Evolutionary conservation across 2,888 invertebrate genomes (phyloP).

Genomic region (Nymphalis polychloros): DNA sequence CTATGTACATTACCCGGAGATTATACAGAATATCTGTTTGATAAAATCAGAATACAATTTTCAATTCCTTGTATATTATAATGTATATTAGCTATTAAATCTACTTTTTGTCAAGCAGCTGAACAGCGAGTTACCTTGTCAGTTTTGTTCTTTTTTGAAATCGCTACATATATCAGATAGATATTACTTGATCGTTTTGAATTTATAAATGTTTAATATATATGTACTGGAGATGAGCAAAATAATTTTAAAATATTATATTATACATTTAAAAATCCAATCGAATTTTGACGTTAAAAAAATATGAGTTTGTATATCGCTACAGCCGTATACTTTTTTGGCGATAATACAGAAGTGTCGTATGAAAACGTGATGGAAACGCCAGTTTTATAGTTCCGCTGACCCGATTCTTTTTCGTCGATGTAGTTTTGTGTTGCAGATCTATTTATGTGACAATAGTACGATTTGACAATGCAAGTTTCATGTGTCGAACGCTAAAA

Average conservation of each 20-base stretch:
- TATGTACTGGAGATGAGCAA: no score
- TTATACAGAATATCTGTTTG: neutral
- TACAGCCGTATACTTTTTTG: constrained; percentile 6
- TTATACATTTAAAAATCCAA: neutral
- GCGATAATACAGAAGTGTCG: constrained; percentile 11
- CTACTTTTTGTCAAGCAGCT: no score
- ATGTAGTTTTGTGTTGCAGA: constrained; percentile 36
- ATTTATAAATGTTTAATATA: no score
- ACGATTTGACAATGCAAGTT: constrained; percentile 36
- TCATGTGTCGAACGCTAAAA: constrained; percentile 37
- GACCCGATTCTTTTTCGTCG: constrained; percentile 33
- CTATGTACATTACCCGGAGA: neutral
- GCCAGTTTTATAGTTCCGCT: constrained; percentile 28
- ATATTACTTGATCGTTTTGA: no score
- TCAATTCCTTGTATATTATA: no score
- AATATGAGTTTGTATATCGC: neutral
- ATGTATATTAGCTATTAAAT: no score
- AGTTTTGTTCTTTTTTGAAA: no score
- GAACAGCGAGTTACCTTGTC: no score
- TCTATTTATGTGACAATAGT: constrained; percentile 37
- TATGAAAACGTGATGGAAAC: constrained; percentile 22
- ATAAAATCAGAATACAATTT: neutral
- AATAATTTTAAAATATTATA: neutral
- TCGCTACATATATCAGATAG: no score
- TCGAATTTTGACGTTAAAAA: neutral